Base-by-base conservation (phyloP, 53 echinoderm and acorn worm genomes). In the Crossaster papposus region DNA sequence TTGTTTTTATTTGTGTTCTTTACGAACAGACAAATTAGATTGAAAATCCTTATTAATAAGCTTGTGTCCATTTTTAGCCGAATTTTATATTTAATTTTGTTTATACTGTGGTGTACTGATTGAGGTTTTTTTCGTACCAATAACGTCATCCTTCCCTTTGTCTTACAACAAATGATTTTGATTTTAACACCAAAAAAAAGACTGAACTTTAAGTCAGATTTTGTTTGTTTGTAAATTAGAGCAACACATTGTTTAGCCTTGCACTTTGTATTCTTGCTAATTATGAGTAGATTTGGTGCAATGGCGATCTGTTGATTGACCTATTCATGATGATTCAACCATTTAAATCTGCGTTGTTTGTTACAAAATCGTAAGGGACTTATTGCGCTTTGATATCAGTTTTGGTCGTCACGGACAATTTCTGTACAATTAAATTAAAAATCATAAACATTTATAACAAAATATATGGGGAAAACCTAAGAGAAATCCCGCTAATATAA, bases 101-200 rank as follows among this genome's bases (percentile, higher is more conserved):
- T 44, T 5, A 68, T 28, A 7, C 28, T n/a, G 68, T 68, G 68
- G 28, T 68, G 68, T 26, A 68, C 28, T 12, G 68, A 68, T 7
- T 26, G 22, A 20, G n/a, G 28, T 14, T 74, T 74, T 74, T n/a
- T 2, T 10, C 22, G 36, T 35, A 36, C 75, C 33, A 33, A 74
- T 74, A 35, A 74, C 31, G 75, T 74, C 75, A 33, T 20, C 75
- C 75, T 74, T 72, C 17, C 75, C 36, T 17, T 74, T 74, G 75
- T 14, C 75, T 8, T 36, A 74, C 33, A 33, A 74, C 36, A 35
- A 20, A 13, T 35, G 75, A 28, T 68, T 68, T 68, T 5, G n/a
- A 68, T 23, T 2, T 14, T 4, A 28, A 24, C 28, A 9, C 15
- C 4, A n/a, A n/a, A 68, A 44, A 38, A 44, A 0, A 44, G 44